A percentile compares a stretch with the other conserved stretches of the same genome.
Evolutionary conservation across 2,888 invertebrate genomes (phyloP).

Genomic region (Scotopteryx bipunctaria): DNA sequence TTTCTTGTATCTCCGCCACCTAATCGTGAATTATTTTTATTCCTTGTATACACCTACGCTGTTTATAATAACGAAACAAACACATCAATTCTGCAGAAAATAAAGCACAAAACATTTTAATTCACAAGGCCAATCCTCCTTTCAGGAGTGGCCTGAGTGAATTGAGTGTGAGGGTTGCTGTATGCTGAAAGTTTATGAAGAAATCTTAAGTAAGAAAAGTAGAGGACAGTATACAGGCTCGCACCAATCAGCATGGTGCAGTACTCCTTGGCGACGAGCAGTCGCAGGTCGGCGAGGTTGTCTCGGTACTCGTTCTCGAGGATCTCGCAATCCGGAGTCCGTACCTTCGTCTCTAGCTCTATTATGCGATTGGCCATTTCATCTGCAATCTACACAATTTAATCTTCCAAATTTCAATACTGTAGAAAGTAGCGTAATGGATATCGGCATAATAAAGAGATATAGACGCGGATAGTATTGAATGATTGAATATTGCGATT

Average conservation of each 20-base stretch:
- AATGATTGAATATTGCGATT: no score
- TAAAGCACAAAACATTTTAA: background rate
- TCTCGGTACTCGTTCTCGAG: constrained; percentile 76
- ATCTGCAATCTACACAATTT: constrained; percentile 73
- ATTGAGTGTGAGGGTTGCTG: no score
- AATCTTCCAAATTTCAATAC: constrained; percentile 6
- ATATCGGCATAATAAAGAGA: background rate
- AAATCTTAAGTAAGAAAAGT: no score
- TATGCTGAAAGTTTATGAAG: no score
- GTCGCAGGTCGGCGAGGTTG: constrained; percentile 83
- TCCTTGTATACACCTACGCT: background rate
- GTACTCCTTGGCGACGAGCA: constrained; percentile 85
- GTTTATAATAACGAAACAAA: background rate
- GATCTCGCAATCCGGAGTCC: constrained; percentile 74
- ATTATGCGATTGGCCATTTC: constrained; percentile 78
- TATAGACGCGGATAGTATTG: no score
- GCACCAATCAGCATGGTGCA: constrained; percentile 82
- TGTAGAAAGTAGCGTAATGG: background rate
- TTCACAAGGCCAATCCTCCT: no score
- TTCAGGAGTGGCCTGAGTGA: no score
- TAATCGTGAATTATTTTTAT: constrained; percentile 37
- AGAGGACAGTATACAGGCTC: constrained; percentile 25
- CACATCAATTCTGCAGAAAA: background rate
- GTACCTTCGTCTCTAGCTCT: constrained; percentile 78
- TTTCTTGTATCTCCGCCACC: constrained; percentile 76